phyloP scores from a whole-genome alignment of 2,888 invertebrate genomes.

The Hirtodrosophila duncani region DNA sequence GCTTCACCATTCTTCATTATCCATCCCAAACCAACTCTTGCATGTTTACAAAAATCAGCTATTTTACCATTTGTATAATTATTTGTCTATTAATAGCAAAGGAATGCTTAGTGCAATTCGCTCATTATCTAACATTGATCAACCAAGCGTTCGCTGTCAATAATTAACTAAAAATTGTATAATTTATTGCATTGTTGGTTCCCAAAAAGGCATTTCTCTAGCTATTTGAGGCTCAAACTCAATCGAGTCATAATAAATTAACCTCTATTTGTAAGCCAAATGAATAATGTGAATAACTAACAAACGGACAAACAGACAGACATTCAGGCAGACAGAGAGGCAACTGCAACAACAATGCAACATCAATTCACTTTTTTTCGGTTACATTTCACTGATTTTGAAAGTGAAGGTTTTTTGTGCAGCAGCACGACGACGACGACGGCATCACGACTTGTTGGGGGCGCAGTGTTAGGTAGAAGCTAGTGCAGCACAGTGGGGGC shows the following conservation, averaged over 20 bases:
- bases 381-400: constrained; percentile 75
- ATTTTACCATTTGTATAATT: too few relatives aligned
- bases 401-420: constrained; percentile 70
- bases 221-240: constrained; percentile 36
- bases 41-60: too few relatives aligned
- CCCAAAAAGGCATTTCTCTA: constrained; percentile 22
- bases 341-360: constrained; percentile 46
- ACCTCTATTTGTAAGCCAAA: constrained; percentile 67
- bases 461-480: neutral
- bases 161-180: constrained; percentile 21
- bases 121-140: too few relatives aligned
- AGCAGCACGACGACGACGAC: constrained; percentile 36
- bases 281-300: constrained; percentile 62
- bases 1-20: too few relatives aligned
- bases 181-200: constrained; percentile 17
- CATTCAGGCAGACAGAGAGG: constrained; percentile 37
- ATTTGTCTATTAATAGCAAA: neutral
- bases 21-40: too few relatives aligned
- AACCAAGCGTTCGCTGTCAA: too few relatives aligned
- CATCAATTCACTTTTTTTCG: constrained; percentile 31
- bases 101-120: too few relatives aligned
- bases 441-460: constrained; percentile 58
- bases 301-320: constrained; percentile 39
- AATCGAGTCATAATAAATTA: constrained; percentile 56
- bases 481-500: constrained; percentile 3